Base-by-base conservation (phyloP, 2,888 invertebrate genomes). In the Molorchus minor region DNA sequence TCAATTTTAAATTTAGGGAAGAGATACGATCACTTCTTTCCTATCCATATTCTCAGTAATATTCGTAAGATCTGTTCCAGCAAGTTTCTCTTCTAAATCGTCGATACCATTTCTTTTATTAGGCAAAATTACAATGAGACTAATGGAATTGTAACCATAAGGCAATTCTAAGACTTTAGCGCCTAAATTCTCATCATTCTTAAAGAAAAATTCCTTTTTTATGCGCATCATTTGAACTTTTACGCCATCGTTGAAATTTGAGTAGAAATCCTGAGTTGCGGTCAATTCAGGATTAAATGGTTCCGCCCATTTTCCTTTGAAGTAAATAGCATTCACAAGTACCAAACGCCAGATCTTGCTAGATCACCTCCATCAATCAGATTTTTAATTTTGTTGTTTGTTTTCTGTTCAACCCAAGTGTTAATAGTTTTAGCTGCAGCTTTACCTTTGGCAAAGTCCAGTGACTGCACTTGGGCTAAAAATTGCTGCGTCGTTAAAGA, bases 1-100 rank as follows among this genome's bases (percentile, higher is more conserved):
- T 94, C 93, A 44, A 93, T 86, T 78, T 88, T 91, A 78, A 94
- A 94, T 78, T 88, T 92, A 1, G 94, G n/a, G 94, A 43, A 94
- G 76, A 15, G 84, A 84, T 0, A 94, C 85, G 25, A 86, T 81
- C 1, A 93, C 88, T 75, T 88, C 87, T 0, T 80, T 79, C 0
- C 71, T 56, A 20, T 62, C 65, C 84, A 87, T 81, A 10, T 79
- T 79, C 0, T 80, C 71, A 0, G 81, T 77, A 8, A 89, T 72
- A 0, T 85, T 83, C 0, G 76, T 74, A 30, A 92, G 72, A 43
- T 87, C 83, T 29, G 86, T 78, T 1, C 75, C 76, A 0, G 84
- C 82, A 38, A 94, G 71, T 69, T 88, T 88, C 1, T 81, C 68
- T 71, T 92, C 85, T 40, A 94, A 75, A 0, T 80, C 80, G 1